Evolutionary conservation across 2,888 invertebrate genomes (phyloP).

Genomic region (Camponotus fellah): DNA sequence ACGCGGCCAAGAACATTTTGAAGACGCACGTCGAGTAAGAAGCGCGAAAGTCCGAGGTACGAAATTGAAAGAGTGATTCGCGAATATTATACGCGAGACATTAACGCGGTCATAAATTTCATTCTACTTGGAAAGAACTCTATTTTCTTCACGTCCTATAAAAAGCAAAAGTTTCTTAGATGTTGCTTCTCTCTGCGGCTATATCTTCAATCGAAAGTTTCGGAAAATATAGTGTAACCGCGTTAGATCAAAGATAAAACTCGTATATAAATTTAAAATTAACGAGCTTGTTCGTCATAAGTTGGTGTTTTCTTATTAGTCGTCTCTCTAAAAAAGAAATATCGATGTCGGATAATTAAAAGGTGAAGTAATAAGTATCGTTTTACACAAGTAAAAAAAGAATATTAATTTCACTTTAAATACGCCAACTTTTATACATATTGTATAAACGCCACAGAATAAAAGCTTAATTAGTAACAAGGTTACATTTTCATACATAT

Average conservation of each 20-base stretch:
- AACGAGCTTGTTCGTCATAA: neutral
- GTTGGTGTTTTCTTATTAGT: neutral
- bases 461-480: conserved; percentile 28
- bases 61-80: neutral
- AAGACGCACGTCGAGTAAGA: neutral
- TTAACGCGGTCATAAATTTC: conserved; percentile 24
- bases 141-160: neutral
- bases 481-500: neutral
- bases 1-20: neutral
- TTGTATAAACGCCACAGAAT: neutral
- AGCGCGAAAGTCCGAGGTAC: neutral
- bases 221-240: conserved; percentile 5
- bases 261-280: neutral
- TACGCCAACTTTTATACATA: conserved; percentile 6
- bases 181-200: neutral
- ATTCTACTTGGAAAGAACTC: conserved; percentile 13
- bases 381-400: neutral
- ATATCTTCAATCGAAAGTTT: conserved; percentile 23
- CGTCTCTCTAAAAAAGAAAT: neutral
- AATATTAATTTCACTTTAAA: conserved; percentile 9
- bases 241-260: neutral
- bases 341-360: conserved; percentile 3
- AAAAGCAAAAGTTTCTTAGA: neutral
- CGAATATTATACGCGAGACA: neutral
- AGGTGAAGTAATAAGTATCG: neutral